Conservation (phyloP, 2,797 vertebrate species). For the Lutra lutra region DNA sequence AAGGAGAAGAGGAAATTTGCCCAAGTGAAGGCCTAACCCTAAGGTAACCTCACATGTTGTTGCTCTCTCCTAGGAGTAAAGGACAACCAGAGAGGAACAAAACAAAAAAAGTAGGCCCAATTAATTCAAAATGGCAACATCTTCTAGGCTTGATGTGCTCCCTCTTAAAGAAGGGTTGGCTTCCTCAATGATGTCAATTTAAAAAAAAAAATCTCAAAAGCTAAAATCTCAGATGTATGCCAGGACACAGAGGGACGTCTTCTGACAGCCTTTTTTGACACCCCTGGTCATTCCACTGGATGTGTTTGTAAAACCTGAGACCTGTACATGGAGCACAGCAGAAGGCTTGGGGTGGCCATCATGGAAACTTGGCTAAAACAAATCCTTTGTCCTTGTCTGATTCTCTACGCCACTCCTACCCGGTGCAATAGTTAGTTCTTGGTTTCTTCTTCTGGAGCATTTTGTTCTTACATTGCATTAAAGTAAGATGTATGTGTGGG, state of each 20-base stretch:
- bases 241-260: not conserved
- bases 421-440: not conserved
- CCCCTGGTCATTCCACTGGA: not conserved
- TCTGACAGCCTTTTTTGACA: not conserved
- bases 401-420: not conserved
- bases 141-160: not conserved
- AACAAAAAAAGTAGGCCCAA: not conserved
- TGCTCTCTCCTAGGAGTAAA: not conserved
- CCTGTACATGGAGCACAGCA: not conserved
- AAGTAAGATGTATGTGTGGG: not conserved
- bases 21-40: not conserved
- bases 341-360: not conserved
- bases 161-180: not conserved
- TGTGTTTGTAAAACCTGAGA: not conserved
- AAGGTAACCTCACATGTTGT: not conserved
- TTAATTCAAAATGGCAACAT: not conserved
- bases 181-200: not conserved
- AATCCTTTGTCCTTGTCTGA: not conserved
- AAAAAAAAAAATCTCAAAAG: not conserved
- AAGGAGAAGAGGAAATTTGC: constrained; percentile 1
- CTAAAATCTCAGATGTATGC: not conserved
- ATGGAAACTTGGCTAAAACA: not conserved
- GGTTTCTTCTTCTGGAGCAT: not conserved
- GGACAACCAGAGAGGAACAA: not conserved
- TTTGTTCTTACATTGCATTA: not conserved